These are phyloP conservation scores for Mus caroli DNA, from an alignment of 2,797 vertebrate species.

Conservation along the genomic window DNA sequence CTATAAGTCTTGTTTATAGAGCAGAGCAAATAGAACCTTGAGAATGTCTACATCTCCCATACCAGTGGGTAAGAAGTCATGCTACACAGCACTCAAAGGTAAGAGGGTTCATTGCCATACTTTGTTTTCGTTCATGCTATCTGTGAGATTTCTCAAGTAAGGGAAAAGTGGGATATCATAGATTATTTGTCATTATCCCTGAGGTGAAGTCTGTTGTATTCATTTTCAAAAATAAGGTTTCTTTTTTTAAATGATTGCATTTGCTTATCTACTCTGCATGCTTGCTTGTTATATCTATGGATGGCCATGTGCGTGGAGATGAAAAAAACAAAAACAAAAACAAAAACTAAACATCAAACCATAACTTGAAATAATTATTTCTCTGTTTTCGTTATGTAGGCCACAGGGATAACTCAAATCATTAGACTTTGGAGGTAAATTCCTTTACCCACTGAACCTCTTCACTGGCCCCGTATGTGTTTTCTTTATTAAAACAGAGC, in stretches of 20 bases:
- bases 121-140: neutral
- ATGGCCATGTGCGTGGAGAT: neutral
- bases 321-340: neutral
- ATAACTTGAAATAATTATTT: neutral
- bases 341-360: too few relatives aligned
- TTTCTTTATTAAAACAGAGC: constrained; percentile 11
- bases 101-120: neutral
- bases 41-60: neutral
- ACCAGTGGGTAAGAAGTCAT: neutral
- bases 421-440: neutral
- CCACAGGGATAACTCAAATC: too few relatives aligned
- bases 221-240: neutral
- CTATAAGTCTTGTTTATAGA: neutral
- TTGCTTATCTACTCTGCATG: neutral
- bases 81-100: neutral
- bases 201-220: neutral
- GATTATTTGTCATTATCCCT: constrained; percentile 3
- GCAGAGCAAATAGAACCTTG: neutral
- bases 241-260: neutral
- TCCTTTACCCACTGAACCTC: neutral
- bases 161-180: neutral
- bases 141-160: neutral
- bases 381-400: neutral
- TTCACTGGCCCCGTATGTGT: too few relatives aligned
- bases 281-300: neutral